Conservation (phyloP, 2,113 vertebrate species). For the Strix aluco region DNA sequence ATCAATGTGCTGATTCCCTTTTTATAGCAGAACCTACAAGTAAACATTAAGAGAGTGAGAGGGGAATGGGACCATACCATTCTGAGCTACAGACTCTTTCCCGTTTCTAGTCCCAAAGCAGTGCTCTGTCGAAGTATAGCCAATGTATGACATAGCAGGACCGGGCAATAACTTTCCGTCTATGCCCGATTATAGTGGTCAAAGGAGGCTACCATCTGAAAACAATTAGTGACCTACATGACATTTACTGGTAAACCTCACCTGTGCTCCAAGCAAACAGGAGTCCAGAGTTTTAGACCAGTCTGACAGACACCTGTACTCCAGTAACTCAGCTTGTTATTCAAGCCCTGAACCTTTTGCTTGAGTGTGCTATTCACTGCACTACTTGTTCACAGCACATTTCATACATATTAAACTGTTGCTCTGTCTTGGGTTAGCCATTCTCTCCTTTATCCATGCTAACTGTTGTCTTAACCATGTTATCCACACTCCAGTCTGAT, state of each 20-base stretch:
- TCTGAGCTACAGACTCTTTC: not conserved
- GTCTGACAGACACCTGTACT: not conserved
- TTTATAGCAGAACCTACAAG: not conserved
- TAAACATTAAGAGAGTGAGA: not conserved
- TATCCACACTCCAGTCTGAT: not conserved
- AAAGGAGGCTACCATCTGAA: not conserved
- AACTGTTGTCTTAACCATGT: not conserved
- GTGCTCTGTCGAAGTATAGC: not conserved
- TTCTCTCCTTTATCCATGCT: not conserved
- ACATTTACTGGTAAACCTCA: not conserved
- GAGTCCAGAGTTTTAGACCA: not conserved
- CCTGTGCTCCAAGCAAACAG: not conserved
- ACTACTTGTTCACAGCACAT: not conserved
- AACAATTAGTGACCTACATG: not conserved
- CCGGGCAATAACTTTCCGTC: not conserved
- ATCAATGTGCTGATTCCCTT: not conserved
- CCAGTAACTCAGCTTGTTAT: not conserved
- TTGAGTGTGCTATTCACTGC: not conserved
- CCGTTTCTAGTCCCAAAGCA: not conserved
- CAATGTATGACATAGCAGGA: not conserved
- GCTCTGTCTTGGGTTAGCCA: not conserved
- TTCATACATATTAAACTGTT: not conserved
- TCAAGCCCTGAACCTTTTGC: not conserved
- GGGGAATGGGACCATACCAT: not conserved
- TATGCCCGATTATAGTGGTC: not conserved